Conservation (phyloP, 2,888 invertebrate species). For the Vanessa cardui region DNA sequence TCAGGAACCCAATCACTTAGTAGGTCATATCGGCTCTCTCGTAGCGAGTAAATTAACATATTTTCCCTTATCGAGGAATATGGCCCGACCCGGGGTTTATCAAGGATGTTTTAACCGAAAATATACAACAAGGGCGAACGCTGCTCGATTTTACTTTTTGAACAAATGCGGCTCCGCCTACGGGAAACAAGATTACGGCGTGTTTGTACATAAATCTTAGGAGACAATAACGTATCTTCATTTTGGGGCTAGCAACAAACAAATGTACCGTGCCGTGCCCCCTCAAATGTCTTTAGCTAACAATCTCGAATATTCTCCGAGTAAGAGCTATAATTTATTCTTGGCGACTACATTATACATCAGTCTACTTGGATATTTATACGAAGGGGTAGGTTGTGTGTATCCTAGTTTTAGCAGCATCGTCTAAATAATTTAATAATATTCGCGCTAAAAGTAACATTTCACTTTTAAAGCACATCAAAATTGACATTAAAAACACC, state of each 20-base stretch:
- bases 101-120: slow-evolving; percentile 72
- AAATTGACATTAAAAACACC: no score
- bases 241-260: slow-evolving; percentile 73
- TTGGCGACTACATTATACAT: slow-evolving; percentile 4
- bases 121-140: slow-evolving; percentile 67
- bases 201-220: slow-evolving; percentile 77
- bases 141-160: slow-evolving; percentile 52
- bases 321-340: slow-evolving; percentile 26
- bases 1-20: slow-evolving; percentile 80
- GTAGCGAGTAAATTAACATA: slow-evolving; percentile 77
- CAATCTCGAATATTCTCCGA: slow-evolving; percentile 22
- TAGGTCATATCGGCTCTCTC: slow-evolving; percentile 75
- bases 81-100: slow-evolving; percentile 70
- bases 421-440: background rate
- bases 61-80: slow-evolving; percentile 79
- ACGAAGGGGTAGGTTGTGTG: background rate
- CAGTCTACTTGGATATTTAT: background rate
- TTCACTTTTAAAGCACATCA: background rate
- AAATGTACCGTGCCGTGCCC: slow-evolving; percentile 60
- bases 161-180: slow-evolving; percentile 78
- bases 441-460: background rate
- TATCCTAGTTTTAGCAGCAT: background rate
- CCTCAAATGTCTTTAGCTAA: slow-evolving; percentile 45
- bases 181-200: slow-evolving; percentile 73
- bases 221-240: slow-evolving; percentile 68